Percentiles rank a stretch among this genome's conserved stretches.
phyloP scores from a whole-genome alignment of 2,888 invertebrate species.

The Cancer borealis region DNA sequence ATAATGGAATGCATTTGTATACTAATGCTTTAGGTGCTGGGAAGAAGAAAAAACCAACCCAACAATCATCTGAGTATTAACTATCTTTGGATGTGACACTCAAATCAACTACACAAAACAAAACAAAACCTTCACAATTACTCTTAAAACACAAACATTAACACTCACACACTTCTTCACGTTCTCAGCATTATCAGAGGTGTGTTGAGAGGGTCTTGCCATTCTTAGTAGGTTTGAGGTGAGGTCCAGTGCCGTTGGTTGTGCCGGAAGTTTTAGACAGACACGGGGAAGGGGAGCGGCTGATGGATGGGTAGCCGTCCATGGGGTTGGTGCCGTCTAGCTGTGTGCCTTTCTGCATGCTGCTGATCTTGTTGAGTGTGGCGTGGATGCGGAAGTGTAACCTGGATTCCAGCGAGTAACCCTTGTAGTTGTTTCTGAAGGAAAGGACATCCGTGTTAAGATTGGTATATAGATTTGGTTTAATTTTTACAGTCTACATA shows the following conservation, averaged over 20 bases:
- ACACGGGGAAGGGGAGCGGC: slow-evolving; percentile 64
- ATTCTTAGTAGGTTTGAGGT: slow-evolving; percentile 45
- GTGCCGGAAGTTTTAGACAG: slow-evolving; percentile 47
- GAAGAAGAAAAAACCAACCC: not conserved
- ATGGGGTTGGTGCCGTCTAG: slow-evolving; percentile 55
- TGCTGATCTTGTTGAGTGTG: slow-evolving; percentile 79
- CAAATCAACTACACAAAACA: not conserved
- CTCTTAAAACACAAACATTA: not conserved
- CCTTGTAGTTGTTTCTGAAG: slow-evolving; percentile 91
- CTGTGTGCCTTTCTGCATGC: slow-evolving; percentile 62
- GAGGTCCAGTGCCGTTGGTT: slow-evolving; percentile 48
- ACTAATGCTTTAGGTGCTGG: not conserved
- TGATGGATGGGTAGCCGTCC: slow-evolving; percentile 60
- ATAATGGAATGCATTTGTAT: slow-evolving; percentile 10
- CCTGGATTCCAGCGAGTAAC: slow-evolving; percentile 92
- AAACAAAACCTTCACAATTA: not conserved
- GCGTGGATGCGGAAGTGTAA: slow-evolving; percentile 94
- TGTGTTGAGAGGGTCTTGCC: slow-evolving; percentile 37
- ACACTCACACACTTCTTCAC: not conserved
- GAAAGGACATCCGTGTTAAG: not conserved
- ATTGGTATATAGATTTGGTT: not conserved
- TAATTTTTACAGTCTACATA: too few relatives aligned
- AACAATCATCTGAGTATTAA: slow-evolving; percentile 36
- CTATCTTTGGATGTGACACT: slow-evolving; percentile 45
- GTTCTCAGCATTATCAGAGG: slow-evolving; percentile 55